Evolutionary conservation across 1,140 invertebrate species (phyloP), one percentile per base, ranked within the genome.

Genomic region (Halyomorpha halys): DNA sequence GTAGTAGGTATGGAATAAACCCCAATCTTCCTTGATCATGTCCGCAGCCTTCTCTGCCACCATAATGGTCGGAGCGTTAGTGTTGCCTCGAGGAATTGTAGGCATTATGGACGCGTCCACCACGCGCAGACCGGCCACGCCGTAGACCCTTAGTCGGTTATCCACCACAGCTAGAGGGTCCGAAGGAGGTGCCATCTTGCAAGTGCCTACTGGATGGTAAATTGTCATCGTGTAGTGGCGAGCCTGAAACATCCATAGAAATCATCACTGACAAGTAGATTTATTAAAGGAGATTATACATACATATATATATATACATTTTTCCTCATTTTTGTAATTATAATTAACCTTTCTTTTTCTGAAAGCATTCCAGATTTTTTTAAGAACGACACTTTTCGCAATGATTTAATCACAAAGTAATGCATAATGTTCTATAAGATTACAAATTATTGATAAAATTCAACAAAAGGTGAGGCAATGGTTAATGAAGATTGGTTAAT

Each of bases 61-160:
- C 84, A 87, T 86, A 13, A 86, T 78, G 0, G 76, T 79, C 0
- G 86, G 82, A 0, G 83, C 84, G 67, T 86, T 86, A 0, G 84
- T 86, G 70, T 89, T 86, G 0, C 84, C 86, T 1, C 78, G 81
- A 1, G 81, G 73, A 25, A 88, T 81, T 2, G 72, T 77, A 3
- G 86, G 86, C 83, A 88, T 88, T 1, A 89, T 80, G 62, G 84
- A 87, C 1, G 82, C 83, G 69, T 89, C 86, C 4, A 84, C 78
- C 0, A 89, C 84, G 9, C 86, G 73, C 0, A 89, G 70, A 0
- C 77, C 73, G 0, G 70, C 62, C 0, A 87, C 69, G 0, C 85
- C 86, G 16, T 81, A 74, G 0, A 87, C 83, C 44, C 77, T 74
- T 2, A 83, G 70, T 34, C 80, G 72, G 0, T 76, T 68, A 71